phyloP scores from a whole-genome alignment of 1,140 invertebrate genomes.

The Muscidifurax raptorellus region DNA sequence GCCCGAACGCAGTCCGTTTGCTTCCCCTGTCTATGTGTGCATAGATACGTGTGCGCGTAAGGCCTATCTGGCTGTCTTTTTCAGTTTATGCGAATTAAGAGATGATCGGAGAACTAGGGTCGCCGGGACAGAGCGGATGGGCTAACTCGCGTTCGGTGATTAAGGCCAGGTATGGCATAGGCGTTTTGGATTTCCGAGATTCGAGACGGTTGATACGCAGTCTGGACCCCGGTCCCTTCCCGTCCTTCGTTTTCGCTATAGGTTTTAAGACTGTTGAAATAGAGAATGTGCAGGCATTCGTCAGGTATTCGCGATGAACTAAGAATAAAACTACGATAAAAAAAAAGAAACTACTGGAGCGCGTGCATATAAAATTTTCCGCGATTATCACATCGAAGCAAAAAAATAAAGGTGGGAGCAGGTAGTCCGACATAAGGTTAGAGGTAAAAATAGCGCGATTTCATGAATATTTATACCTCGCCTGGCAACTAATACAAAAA shows the following conservation, averaged over 20 bases:
- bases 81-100: slow-evolving; percentile 21
- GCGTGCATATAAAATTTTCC: neutral
- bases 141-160: too few relatives aligned
- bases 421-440: neutral
- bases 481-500: neutral
- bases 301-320: too few relatives aligned
- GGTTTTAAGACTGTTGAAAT: too few relatives aligned
- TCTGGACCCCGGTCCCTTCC: too few relatives aligned
- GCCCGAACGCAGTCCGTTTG: neutral
- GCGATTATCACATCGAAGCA: slow-evolving; percentile 1
- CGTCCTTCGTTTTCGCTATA: too few relatives aligned
- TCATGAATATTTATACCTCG: neutral
- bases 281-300: too few relatives aligned
- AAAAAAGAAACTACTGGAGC: neutral
- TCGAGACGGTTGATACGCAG: too few relatives aligned
- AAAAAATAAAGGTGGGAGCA: neutral
- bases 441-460: neutral
- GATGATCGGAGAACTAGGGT: neutral
- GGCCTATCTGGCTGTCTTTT: neutral
- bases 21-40: too few relatives aligned
- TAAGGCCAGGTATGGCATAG: too few relatives aligned
- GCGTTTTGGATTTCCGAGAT: too few relatives aligned
- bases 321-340: neutral
- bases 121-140: too few relatives aligned
- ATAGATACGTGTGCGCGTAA: neutral